phyloP scores from a whole-genome alignment of 2,797 vertebrate genomes.

The Typhlichthys eigenmanni region DNA sequence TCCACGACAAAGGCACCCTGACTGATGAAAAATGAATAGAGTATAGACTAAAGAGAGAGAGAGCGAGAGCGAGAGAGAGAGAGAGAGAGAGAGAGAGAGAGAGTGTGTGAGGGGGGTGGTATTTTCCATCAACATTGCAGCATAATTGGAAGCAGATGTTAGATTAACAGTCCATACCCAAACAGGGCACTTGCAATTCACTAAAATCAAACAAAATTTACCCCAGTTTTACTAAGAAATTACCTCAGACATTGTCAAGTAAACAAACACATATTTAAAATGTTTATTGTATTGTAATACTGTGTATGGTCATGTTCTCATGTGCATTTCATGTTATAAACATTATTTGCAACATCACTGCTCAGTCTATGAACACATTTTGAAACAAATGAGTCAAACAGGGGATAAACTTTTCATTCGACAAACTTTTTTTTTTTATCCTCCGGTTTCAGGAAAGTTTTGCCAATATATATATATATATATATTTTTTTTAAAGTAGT shows the following conservation, averaged over 20 bases:
- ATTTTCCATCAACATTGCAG: not conserved
- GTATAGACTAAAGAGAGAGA: not conserved
- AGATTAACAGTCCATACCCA: not conserved
- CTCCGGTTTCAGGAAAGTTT: constrained; percentile 16
- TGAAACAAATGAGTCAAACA: not conserved
- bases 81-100: not conserved
- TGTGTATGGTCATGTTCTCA: constrained; percentile 50
- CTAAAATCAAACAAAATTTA: not conserved
- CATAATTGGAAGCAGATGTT: not conserved
- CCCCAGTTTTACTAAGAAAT: not conserved
- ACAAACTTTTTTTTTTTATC: constrained; percentile 30
- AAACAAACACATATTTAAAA: constrained; percentile 17
- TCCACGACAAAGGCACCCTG: constrained; percentile 46
- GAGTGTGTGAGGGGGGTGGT: not conserved
- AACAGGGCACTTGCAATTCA: constrained; percentile 15
- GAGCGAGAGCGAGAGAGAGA: not conserved
- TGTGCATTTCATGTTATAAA: constrained; percentile 15
- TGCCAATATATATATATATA: not conserved
- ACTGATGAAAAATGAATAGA: constrained; percentile 15
- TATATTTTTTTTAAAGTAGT: not conserved
- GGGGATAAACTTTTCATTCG: constrained; percentile 5
- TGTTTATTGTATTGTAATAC: constrained; percentile 50
- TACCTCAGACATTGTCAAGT: not conserved
- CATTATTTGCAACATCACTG: constrained; percentile 13
- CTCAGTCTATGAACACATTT: constrained; percentile 30